Percentiles rank a stretch among this genome's conserved stretches.
Conservation (phyloP, 2,888 invertebrate genomes). For the Cyaniris semiargus region DNA sequence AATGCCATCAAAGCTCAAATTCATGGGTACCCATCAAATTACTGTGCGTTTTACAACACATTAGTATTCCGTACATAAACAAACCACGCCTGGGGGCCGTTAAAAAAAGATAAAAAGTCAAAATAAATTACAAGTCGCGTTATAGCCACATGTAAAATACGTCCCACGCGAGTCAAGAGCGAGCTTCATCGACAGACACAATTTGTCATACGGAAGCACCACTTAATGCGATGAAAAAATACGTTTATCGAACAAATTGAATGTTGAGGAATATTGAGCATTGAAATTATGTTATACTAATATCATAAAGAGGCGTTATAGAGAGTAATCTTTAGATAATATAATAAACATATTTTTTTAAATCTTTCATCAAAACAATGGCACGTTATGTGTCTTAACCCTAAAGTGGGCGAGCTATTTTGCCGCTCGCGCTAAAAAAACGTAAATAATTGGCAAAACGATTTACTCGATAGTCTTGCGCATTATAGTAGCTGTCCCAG, state of each 20-base stretch:
- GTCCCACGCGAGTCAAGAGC: conserved; percentile 16
- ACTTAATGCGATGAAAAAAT: conserved; percentile 17
- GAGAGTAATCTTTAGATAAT: too few relatives aligned
- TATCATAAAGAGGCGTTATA: too few relatives aligned
- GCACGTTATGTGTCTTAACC: too few relatives aligned
- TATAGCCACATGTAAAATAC: conserved; percentile 6
- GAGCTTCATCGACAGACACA: not conserved
- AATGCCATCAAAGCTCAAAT: not conserved
- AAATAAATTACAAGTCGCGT: conserved; percentile 21
- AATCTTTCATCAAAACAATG: too few relatives aligned
- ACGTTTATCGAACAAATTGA: conserved; percentile 16
- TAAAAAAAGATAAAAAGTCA: conserved; percentile 25
- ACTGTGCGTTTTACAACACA: not conserved
- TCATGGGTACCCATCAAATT: not conserved
- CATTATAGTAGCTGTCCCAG: too few relatives aligned
- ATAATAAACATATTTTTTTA: too few relatives aligned
- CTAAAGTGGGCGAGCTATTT: too few relatives aligned
- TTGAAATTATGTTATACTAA: not conserved
- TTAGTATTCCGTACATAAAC: conserved; percentile 29
- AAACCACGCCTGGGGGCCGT: conserved; percentile 23
- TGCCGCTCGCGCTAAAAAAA: too few relatives aligned
- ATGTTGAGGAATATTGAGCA: conserved; percentile 5
- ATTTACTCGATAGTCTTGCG: too few relatives aligned
- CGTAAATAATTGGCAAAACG: too few relatives aligned
- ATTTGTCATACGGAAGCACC: conserved; percentile 21